Conservation (phyloP, 2,888 invertebrate species). For the Ligdia adustata region DNA sequence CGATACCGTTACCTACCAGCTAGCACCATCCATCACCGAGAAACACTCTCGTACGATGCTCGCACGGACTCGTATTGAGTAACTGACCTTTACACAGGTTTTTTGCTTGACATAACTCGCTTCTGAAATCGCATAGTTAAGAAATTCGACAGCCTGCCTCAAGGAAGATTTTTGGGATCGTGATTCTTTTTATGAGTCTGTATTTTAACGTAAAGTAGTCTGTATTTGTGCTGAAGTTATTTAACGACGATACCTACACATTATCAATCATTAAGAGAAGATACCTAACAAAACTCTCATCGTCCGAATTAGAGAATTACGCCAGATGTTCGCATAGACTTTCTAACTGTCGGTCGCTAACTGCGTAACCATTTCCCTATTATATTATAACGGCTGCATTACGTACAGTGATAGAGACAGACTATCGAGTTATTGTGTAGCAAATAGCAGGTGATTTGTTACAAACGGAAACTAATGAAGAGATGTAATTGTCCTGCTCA, state of each 20-base stretch:
- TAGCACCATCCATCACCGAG: slow-evolving; percentile 42
- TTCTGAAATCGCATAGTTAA: slow-evolving; percentile 31
- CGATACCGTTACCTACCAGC: slow-evolving; percentile 47
- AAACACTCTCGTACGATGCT: slow-evolving; percentile 32
- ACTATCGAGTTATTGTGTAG: slow-evolving; percentile 44
- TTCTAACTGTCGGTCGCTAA: slow-evolving; percentile 65
- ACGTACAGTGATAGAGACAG: slow-evolving; percentile 50
- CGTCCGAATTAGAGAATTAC: slow-evolving; percentile 63
- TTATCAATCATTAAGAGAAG: slow-evolving; percentile 35
- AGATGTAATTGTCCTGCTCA: too few species aligned
- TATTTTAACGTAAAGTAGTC: slow-evolving; percentile 2
- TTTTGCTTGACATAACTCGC: slow-evolving; percentile 43
- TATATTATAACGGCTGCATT: slow-evolving; percentile 63
- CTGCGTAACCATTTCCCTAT: slow-evolving; percentile 69
- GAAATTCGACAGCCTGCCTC: slow-evolving; percentile 25
- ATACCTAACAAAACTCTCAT: slow-evolving; percentile 50
- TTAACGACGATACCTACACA: slow-evolving; percentile 12
- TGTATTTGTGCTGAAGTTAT: neutral
- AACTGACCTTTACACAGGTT: slow-evolving; percentile 60
- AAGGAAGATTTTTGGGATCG: slow-evolving; percentile 23
- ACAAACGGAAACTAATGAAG: slow-evolving; percentile 20
- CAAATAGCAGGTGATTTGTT: slow-evolving; percentile 37
- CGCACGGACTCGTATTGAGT: slow-evolving; percentile 46
- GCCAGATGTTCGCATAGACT: slow-evolving; percentile 68
- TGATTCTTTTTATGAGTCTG: slow-evolving; percentile 10